A percentile compares a stretch with the other conserved stretches of the same genome.
Evolutionary conservation across 2,888 invertebrate genomes (phyloP).

Genomic region (Melanophora roralis): DNA sequence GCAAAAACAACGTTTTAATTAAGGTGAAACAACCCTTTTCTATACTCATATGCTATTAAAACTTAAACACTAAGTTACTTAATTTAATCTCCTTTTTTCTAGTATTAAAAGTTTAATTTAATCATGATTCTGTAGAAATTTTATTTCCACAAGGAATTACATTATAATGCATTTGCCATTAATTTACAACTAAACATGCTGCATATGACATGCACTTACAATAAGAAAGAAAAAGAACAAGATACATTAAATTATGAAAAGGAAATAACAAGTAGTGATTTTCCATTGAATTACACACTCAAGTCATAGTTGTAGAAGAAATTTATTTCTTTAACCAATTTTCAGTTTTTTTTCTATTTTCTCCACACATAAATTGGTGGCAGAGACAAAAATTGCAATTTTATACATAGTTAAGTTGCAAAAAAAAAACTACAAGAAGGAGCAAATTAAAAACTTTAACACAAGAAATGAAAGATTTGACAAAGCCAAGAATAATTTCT

Average conservation of each 20-base stretch:
- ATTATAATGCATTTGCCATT: conserved; percentile 54
- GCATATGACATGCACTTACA: conserved; percentile 43
- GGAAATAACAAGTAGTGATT: conserved; percentile 50
- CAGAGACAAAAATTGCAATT: conserved; percentile 35
- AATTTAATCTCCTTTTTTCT: not conserved
- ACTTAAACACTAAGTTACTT: not conserved
- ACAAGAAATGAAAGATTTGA: not conserved
- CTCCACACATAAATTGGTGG: conserved; percentile 39
- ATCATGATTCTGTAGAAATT: not conserved
- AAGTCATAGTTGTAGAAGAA: conserved; percentile 10
- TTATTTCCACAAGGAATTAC: conserved; percentile 24
- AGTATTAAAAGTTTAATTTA: conserved; percentile 25
- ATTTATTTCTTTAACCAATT: not conserved
- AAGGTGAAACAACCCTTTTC: no score
- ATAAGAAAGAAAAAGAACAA: not conserved
- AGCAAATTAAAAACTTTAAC: not conserved
- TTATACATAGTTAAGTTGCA: conserved; percentile 22
- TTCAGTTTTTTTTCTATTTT: not conserved
- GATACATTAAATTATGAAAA: conserved; percentile 26
- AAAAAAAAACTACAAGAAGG: not conserved
- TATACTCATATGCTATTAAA: no score
- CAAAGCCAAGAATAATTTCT: conserved; percentile 12
- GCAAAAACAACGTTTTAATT: no score
- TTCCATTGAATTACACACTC: conserved; percentile 59
- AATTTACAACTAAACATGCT: conserved; percentile 46